phyloP scores from a whole-genome alignment of 2,797 vertebrate species.

The Margarornis squamiger region DNA sequence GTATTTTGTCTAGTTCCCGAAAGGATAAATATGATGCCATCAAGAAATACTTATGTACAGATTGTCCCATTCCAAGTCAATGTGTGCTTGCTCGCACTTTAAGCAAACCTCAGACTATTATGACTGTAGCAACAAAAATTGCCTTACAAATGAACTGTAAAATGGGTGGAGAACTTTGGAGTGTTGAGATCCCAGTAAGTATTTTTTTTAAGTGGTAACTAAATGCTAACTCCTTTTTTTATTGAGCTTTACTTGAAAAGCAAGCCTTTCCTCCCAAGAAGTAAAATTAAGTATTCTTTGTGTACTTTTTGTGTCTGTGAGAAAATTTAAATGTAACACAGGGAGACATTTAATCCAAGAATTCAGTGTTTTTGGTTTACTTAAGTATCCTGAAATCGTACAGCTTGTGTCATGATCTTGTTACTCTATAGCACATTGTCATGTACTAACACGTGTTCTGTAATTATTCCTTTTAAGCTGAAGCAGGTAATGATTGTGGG shows the following conservation, averaged over 20 bases:
- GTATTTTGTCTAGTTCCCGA: slow-evolving; percentile 85
- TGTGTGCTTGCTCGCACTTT: slow-evolving; percentile 90
- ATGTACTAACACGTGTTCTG: not conserved
- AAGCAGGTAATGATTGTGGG: slow-evolving; percentile 95
- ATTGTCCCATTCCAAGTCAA: slow-evolving; percentile 92
- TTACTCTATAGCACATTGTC: not conserved
- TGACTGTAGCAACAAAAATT: slow-evolving; percentile 93
- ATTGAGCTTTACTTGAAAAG: not conserved
- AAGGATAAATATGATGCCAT: slow-evolving; percentile 93
- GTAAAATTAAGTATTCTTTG: not conserved
- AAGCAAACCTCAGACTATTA: slow-evolving; percentile 81
- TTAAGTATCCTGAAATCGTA: not conserved
- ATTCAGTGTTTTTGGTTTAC: not conserved
- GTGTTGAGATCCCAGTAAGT: slow-evolving; percentile 91
- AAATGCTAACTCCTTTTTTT: not conserved
- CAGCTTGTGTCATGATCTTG: not conserved
- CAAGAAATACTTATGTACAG: slow-evolving; percentile 93
- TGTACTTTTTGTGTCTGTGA: not conserved
- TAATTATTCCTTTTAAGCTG: slow-evolving; percentile 76
- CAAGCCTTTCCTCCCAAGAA: not conserved
- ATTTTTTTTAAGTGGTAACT: not conserved
- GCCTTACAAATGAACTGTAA: slow-evolving; percentile 95
- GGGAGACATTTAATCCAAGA: not conserved
- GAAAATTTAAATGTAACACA: not conserved
- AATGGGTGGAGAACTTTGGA: slow-evolving; percentile 97